Percentiles rank a stretch among this genome's conserved stretches.
phyloP scores from a whole-genome alignment of 2,888 invertebrate genomes.

The Limulus polyphemus region DNA sequence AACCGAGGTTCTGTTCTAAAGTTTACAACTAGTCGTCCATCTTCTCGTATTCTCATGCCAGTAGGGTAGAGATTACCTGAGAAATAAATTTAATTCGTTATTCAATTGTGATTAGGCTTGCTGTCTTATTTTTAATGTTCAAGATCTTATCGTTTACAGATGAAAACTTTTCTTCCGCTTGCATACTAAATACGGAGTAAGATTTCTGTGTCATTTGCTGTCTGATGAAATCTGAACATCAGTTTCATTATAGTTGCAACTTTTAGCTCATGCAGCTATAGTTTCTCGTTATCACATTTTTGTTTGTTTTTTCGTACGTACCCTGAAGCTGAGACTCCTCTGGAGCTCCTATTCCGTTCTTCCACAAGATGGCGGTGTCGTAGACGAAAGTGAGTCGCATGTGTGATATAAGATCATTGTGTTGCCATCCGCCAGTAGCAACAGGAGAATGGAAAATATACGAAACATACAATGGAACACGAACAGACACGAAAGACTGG shows the following conservation, averaged over 20 bases:
- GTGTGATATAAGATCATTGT: conserved; percentile 33
- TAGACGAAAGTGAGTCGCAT: conserved; percentile 36
- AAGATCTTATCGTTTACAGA: not conserved
- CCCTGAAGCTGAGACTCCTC: conserved; percentile 30
- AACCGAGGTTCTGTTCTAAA: conserved; percentile 35
- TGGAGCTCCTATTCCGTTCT: conserved; percentile 34
- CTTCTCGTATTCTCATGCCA: conserved; percentile 34
- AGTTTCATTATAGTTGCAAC: too few species aligned
- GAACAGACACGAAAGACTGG: conserved; percentile 35
- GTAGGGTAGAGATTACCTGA: conserved; percentile 35
- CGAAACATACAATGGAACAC: conserved; percentile 36
- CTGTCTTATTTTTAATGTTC: not conserved
- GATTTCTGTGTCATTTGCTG: too few species aligned
- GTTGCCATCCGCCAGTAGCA: conserved; percentile 33
- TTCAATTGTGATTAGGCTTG: not conserved
- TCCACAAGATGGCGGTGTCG: conserved; percentile 36
- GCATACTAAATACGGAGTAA: too few species aligned
- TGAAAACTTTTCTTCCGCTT: too few species aligned
- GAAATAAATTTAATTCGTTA: not conserved
- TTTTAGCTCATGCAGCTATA: too few species aligned
- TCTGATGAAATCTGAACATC: too few species aligned
- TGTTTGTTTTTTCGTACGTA: conserved; percentile 9
- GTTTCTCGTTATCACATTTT: too few species aligned
- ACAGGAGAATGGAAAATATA: conserved; percentile 34
- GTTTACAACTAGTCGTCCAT: conserved; percentile 34